These are phyloP conservation scores for Ostrea denselamellosa DNA, from an alignment of 1,140 invertebrate genomes.

Conservation along the genomic window DNA sequence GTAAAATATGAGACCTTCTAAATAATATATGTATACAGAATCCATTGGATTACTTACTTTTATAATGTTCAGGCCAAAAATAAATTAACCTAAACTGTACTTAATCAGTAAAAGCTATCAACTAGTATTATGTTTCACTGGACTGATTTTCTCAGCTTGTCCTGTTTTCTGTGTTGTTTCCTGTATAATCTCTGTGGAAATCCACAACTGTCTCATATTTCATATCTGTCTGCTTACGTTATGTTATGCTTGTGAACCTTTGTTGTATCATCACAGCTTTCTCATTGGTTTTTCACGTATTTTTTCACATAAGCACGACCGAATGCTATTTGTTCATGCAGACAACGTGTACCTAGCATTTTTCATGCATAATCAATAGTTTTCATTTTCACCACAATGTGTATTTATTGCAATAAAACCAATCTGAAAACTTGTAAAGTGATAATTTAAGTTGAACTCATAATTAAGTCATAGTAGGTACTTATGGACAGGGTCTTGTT, in stretches of 20 bases:
- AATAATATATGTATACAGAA: background rate
- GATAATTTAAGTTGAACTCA: background rate
- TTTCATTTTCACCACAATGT: background rate
- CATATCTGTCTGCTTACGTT: background rate
- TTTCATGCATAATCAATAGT: background rate
- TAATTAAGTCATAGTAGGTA: background rate
- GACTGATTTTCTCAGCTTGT: background rate
- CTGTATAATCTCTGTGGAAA: background rate
- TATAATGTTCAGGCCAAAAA: conserved; percentile 5
- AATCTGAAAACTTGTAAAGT: background rate
- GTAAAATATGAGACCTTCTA: background rate
- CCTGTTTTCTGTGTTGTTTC: background rate
- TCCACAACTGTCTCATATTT: background rate
- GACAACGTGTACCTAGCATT: background rate
- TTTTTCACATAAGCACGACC: background rate
- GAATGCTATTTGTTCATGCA: background rate
- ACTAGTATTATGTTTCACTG: background rate
- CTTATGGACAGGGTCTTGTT: no score
- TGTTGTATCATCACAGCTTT: background rate
- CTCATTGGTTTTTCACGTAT: background rate
- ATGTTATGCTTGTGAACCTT: background rate
- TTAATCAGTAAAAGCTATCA: background rate
- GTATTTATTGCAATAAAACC: background rate
- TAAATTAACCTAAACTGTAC: background rate
- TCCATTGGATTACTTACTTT: background rate